phyloP scores from a whole-genome alignment of 37 sponge, comb jelly and placozoan genomes.

The Cliona cf. orientalis region DNA sequence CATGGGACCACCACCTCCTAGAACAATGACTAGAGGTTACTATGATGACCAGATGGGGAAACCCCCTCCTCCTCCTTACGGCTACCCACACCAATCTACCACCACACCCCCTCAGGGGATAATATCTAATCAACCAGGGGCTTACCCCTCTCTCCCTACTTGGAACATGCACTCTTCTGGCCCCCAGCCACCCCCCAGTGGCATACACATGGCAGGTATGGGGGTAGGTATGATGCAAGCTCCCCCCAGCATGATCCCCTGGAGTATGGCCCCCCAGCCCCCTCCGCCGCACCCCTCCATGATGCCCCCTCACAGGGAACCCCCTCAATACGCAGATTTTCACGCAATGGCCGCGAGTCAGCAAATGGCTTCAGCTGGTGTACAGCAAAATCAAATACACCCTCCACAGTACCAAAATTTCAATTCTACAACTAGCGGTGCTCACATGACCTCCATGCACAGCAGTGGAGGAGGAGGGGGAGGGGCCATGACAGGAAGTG shows the following conservation, averaged over 20 bases:
- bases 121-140: background rate
- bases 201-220: background rate
- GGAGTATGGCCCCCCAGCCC: slow-evolving; percentile 3
- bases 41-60: slow-evolving; percentile 31
- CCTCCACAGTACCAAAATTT: background rate
- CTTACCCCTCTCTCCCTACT: slow-evolving; percentile 1
- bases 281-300: slow-evolving; percentile 5
- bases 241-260: background rate
- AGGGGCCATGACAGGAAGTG: too few relatives aligned
- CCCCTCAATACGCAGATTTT: slow-evolving; percentile 36
- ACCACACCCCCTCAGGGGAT: slow-evolving; percentile 7
- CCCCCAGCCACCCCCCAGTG: background rate
- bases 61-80: slow-evolving; percentile 34
- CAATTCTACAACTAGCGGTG: too few relatives aligned
- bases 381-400: background rate
- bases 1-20: too few relatives aligned
- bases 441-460: too few relatives aligned
- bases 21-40: too few relatives aligned
- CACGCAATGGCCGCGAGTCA: slow-evolving; percentile 19
- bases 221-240: background rate
- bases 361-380: background rate
- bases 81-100: slow-evolving; percentile 26
- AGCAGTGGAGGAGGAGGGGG: too few relatives aligned
- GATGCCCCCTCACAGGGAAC: slow-evolving; percentile 44
- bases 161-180: slow-evolving; percentile 2